Evolutionary conservation across 2,888 invertebrate genomes (phyloP).

Genomic region (Callimorpha dominula): DNA sequence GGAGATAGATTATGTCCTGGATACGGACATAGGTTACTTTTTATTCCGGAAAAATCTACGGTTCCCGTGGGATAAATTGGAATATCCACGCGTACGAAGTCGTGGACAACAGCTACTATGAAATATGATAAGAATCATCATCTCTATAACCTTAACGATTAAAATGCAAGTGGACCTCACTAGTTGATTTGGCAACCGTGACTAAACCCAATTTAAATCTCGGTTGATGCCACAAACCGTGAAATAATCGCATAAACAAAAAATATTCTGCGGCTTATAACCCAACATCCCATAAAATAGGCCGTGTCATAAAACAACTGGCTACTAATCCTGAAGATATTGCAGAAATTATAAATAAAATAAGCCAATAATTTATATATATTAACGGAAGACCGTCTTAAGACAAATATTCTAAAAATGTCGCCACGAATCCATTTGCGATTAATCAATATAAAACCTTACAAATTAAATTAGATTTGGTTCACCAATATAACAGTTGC

Average conservation of each 20-base stretch:
- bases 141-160: neutral
- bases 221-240: conserved; percentile 14
- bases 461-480: conserved; percentile 73
- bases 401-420: conserved; percentile 64
- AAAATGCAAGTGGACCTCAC: conserved; percentile 5
- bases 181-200: conserved; percentile 9
- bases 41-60: no score
- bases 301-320: conserved; percentile 18
- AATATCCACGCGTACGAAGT: no score
- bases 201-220: conserved; percentile 19
- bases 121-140: neutral
- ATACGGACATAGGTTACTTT: no score
- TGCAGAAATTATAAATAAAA: conserved; percentile 43
- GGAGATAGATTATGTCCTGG: no score
- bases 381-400: conserved; percentile 35
- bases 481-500: conserved; percentile 11
- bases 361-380: conserved; percentile 35
- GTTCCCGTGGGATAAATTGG: no score
- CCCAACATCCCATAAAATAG: conserved; percentile 31
- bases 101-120: neutral
- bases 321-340: conserved; percentile 28
- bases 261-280: conserved; percentile 12
- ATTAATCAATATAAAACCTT: conserved; percentile 71
- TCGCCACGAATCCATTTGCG: conserved; percentile 55
- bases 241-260: conserved; percentile 19